These are phyloP conservation scores for Brachycybe producta DNA, from an alignment of 2,888 invertebrate genomes.

Conservation along the genomic window DNA sequence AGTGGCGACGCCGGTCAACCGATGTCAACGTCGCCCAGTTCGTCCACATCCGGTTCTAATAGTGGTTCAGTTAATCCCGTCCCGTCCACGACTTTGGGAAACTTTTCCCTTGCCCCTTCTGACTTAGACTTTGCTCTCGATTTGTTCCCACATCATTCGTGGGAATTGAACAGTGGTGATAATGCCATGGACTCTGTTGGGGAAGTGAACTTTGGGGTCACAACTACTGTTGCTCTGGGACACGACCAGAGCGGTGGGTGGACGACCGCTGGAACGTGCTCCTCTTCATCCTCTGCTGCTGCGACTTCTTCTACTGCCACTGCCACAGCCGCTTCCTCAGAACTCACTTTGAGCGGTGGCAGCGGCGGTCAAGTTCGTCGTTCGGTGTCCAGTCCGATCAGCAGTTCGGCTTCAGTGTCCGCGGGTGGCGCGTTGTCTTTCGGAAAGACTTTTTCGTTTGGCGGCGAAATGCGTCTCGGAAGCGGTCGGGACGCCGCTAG, in stretches of 20 bases:
- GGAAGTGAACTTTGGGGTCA: background rate
- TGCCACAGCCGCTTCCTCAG: slow-evolving; percentile 23
- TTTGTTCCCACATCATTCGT: slow-evolving; percentile 6
- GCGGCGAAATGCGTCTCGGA: background rate
- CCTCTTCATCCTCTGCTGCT: background rate
- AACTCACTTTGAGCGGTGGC: slow-evolving; percentile 3
- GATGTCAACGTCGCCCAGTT: background rate
- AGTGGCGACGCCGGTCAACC: background rate
- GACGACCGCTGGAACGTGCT: background rate
- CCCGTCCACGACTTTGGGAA: background rate
- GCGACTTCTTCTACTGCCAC: slow-evolving; percentile 11
- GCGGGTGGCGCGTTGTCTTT: background rate
- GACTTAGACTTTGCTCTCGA: slow-evolving; percentile 13
- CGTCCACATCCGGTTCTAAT: background rate
- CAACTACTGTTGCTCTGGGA: background rate
- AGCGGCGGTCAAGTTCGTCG: slow-evolving; percentile 30
- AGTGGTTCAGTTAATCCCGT: background rate
- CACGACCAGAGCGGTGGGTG: slow-evolving; percentile 1
- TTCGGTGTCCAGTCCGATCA: slow-evolving; percentile 49
- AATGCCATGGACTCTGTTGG: slow-evolving; percentile 2
- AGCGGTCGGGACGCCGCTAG: no score
- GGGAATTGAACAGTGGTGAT: slow-evolving; percentile 8
- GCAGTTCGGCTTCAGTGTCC: background rate
- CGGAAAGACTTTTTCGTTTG: background rate
- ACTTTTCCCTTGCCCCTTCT: background rate